Base-by-base conservation (phyloP, 2,797 vertebrate species). In the Cynopterus sphinx region DNA sequence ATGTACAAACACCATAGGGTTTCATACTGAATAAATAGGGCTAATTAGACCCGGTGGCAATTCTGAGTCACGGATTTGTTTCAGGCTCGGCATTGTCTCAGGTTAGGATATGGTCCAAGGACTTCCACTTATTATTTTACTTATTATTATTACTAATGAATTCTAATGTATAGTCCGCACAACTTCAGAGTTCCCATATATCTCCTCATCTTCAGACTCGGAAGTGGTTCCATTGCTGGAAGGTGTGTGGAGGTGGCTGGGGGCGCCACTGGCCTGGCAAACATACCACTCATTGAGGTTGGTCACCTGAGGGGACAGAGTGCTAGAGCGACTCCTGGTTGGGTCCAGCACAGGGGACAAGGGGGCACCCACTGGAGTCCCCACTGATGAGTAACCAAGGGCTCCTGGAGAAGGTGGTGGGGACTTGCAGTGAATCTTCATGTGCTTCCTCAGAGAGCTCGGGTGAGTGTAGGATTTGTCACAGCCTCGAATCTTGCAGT, bases 221-320 rank as follows among this genome's bases (percentile, higher is more conserved):
- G 99, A 99, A 86, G 99, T 99, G 77, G 99, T 98, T 97, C 98
- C 98, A 3, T 99, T 99, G 98, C 99, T 99, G 97, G 99, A 99
- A 90, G 99, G 99, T 28, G 99, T 99, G 97, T 99, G 99, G 74
- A 99, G 98, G 98, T 99, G 99, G 96, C 99, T 99, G 75, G 99
- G 98, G 0, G 98, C 99, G 0, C 99, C 99, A 78, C 99, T 99
- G 46, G 99, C 99, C 97, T 99, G 99, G 98, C 99, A 99, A 96
- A 99, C 99, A 46, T 99, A 99, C 99, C 99, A 99, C 98, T 99
- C 99, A 93, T 99, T 99, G 98, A 99, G 99, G 98, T 99, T 99
- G 98, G 99, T 99, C 97, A 99, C 99, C 98, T 99, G 99, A 98
- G 99, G 99, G 92, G 99, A 99, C 28, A 99, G 99, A 98, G 99